phyloP scores from a whole-genome alignment of 2,888 invertebrate genomes.

The Campoletis raptor region DNA sequence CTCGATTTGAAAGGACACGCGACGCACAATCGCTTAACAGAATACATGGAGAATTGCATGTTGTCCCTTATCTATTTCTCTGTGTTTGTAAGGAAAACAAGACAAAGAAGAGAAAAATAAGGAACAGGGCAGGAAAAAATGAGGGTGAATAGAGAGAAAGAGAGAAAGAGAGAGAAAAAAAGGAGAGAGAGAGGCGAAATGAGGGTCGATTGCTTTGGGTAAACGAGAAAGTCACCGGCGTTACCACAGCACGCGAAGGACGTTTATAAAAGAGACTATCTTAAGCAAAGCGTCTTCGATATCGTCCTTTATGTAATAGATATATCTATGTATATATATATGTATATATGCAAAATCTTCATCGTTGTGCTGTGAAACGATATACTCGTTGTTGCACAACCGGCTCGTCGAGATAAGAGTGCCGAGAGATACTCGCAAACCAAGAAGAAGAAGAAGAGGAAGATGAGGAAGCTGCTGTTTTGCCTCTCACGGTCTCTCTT shows the following conservation, averaged over 20 bases:
- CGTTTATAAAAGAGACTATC: constrained; percentile 58
- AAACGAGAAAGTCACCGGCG: constrained; percentile 49
- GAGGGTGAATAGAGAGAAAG: neutral
- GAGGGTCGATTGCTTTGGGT: constrained; percentile 36
- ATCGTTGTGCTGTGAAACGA: constrained; percentile 52
- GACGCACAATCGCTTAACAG: constrained; percentile 36
- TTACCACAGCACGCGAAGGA: constrained; percentile 10
- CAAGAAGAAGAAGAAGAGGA: constrained; percentile 36
- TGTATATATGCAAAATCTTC: constrained; percentile 13
- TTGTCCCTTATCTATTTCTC: constrained; percentile 47
- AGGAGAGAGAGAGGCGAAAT: neutral
- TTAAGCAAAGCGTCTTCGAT: constrained; percentile 51
- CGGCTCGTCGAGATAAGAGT: constrained; percentile 60
- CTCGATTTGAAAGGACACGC: constrained; percentile 26
- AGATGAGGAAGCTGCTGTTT: neutral
- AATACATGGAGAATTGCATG: constrained; percentile 44
- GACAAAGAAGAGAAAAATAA: constrained; percentile 24
- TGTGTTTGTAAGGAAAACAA: constrained; percentile 20
- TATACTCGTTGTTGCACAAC: constrained; percentile 50
- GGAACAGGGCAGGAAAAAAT: neutral
- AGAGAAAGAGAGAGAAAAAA: neutral
- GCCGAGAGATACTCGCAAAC: constrained; percentile 19
- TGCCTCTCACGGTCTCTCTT: neutral
- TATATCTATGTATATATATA: constrained; percentile 2
- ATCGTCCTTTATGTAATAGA: constrained; percentile 13